Base-by-base conservation (phyloP, 2,888 invertebrate genomes). In the Drosophila lacicola region DNA sequence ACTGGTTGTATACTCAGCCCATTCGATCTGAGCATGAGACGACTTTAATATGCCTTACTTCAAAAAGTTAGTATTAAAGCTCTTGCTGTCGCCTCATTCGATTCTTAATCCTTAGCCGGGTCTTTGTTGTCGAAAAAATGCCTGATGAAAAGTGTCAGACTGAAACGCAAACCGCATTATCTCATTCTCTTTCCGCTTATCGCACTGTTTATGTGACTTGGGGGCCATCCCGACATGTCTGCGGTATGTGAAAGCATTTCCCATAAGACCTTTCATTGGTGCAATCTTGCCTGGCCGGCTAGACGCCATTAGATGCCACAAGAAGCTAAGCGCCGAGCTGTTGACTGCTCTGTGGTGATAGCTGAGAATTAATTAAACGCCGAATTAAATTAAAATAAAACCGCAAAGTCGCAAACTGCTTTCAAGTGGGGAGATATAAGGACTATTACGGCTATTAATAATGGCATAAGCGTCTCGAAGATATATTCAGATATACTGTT, bases 291-390 rank as follows among this genome's bases (percentile, higher is more conserved):
- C 54, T 58, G 63, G 58, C 54, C 67, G 88, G 77, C 85, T 85
- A 83, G 88, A 83, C 85, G 56, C 80, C 61, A 70, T 77, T 82
- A 69, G 65, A 44, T 39, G 39, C 61, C 74, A 65, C 75, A 78
- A 74, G 67, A 66, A 56, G 70, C 65, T 17, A 37, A 51, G 62
- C 74, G 76, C 57, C 63, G 69, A 74, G 61, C 72, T 73, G 83
- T 79, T 80, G 73, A 63, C 74, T 74, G 70, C 41, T 71, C 60
- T 70, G 85, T 63, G 88, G 83, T 82, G 89, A 91, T 91, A 91
- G 90, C 88, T 85, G 82, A 78, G 82, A 91, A 91, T 91, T 91
- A 91, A 91, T 91, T 91, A 90, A 90, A 90, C 82, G 83, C 73
- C 68, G 72, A 73, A 77, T 84, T 70, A 79, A 82, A 76, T 79